Evolutionary conservation across 2,113 vertebrate genomes (phyloP).

Genomic region (Rostratula benghalensis): DNA sequence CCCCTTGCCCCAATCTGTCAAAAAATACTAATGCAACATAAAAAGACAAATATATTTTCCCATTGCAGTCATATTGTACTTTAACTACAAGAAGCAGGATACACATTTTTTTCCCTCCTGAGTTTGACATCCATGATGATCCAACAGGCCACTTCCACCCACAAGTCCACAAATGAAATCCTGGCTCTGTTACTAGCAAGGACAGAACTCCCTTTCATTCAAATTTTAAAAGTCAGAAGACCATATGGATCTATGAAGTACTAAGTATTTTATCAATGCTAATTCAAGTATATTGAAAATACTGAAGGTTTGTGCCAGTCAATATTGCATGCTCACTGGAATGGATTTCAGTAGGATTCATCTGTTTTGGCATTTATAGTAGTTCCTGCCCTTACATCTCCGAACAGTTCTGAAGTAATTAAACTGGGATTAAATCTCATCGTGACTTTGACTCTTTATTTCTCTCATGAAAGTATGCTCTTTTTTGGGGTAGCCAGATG

Average conservation of each 20-base stretch:
- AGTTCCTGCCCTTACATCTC: not conserved
- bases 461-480: not conserved
- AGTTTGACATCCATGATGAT: not conserved
- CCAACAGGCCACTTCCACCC: not conserved
- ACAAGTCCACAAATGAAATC: not conserved
- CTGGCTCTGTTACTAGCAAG: not conserved
- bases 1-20: not conserved
- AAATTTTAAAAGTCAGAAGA: not conserved
- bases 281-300: not conserved
- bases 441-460: not conserved
- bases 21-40: not conserved
- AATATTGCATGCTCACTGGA: not conserved
- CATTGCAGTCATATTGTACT: not conserved
- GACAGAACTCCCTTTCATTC: not conserved
- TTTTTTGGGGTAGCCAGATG: not conserved
- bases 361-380: not conserved
- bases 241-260: not conserved
- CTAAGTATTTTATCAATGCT: not conserved
- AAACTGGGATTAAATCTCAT: not conserved
- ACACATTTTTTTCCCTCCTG: not conserved
- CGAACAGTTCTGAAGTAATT: not conserved
- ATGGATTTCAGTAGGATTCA: not conserved
- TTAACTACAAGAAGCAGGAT: not conserved
- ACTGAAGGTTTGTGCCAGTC: not conserved
- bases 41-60: not conserved